Evolutionary conservation across 2,888 invertebrate genomes (phyloP), one percentile per base, ranked within the genome.

Genomic region (Sminthurides aquaticus): DNA sequence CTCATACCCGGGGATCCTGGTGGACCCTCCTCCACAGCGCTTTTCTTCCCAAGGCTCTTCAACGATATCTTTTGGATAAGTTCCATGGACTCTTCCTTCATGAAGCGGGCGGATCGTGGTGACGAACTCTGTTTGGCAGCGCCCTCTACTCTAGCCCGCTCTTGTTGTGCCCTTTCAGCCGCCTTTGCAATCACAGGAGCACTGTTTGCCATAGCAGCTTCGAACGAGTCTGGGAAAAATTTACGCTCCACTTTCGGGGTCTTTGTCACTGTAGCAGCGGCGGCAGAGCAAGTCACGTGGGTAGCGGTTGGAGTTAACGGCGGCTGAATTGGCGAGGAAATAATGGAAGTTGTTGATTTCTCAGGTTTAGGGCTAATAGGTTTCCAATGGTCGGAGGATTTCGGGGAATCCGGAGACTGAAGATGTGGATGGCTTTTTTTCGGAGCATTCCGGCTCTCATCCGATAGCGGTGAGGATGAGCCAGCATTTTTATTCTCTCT

Each of bases 331-430:
- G 52, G 22, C 5, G 52, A 22, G 18, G 20, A 8, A 15, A 20
- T 8, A 20, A 55, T 43, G 65, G 62, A 48, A 64, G 59, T 57
- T 63, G 65, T 56, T 62, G 27, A 29, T 65, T 63, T 66, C 62
- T 22, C 15, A 62, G 65, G 59, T 59, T 57, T 60, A 27, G 72
- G 70, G 29, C 64, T 69, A 20, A 72, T 69, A n/a, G 72, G 72
- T 60, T 62, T 66, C 72, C 72, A 72, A 58, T 70, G 69, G 57
- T 72, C 72, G 1, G 70, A 70, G 11, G 71, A 71, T 57, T 72
- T 72, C 0, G 72, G 72, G 1, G 69, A 69, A 58, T 69, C 69
- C 11, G 71, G 69, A 8, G 72, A 70, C 62, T 1, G 62, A 57
- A 60, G 26, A 34, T 43, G 1, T 26, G 54, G 48, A 29, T 63